phyloP scores from a whole-genome alignment of 2,113 vertebrate genomes.

The Cephalopterus ornatus region DNA sequence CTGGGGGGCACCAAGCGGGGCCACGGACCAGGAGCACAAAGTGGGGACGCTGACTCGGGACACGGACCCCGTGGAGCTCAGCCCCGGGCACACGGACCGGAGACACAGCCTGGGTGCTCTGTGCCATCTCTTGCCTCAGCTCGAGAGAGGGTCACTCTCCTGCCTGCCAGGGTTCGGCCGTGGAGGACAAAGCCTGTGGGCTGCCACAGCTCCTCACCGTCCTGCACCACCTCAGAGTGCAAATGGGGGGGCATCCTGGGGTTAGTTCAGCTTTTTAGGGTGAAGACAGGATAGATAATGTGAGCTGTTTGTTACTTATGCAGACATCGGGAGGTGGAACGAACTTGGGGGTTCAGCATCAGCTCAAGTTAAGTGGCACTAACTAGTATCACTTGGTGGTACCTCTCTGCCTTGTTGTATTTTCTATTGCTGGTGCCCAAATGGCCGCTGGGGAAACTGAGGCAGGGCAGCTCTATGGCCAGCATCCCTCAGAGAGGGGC shows the following conservation, averaged over 20 bases:
- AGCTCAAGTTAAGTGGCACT: background rate
- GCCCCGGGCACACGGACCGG: rapidly evolving
- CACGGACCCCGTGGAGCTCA: background rate
- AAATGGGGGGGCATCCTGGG: background rate
- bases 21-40: rapidly evolving
- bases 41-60: rapidly evolving
- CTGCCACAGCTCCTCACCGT: background rate
- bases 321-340: background rate
- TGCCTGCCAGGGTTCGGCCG: rapidly evolving
- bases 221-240: background rate
- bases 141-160: rapidly evolving
- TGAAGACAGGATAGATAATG: rapidly evolving
- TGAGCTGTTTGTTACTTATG: background rate
- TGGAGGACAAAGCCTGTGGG: rapidly evolving
- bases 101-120: background rate
- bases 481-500: background rate
- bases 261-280: no score
- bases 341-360: background rate
- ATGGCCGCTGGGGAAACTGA: background rate
- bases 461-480: background rate
- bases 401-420: no score
- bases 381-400: background rate
- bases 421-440: background rate
- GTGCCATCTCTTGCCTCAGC: background rate
- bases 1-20: no score